These are phyloP conservation scores for Venusia cambrica DNA, from an alignment of 2,888 invertebrate genomes.

Conservation along the genomic window DNA sequence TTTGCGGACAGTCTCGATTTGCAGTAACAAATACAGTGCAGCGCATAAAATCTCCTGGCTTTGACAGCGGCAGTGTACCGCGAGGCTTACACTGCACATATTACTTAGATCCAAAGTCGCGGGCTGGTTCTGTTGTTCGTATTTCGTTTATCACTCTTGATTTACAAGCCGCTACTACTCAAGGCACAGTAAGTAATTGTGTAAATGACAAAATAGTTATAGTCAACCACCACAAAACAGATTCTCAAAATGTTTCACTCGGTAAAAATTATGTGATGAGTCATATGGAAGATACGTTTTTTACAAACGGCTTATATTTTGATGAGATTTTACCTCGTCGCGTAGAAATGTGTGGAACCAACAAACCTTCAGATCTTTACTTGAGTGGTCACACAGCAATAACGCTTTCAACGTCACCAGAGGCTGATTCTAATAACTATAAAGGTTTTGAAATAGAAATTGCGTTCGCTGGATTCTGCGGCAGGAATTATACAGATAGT, in stretches of 20 bases:
- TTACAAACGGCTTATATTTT: conserved; percentile 38
- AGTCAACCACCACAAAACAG: conserved; percentile 33
- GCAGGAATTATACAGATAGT: conserved; percentile 84
- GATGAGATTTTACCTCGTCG: conserved; percentile 32
- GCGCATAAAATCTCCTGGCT: conserved; percentile 56
- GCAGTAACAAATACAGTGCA: conserved; percentile 34
- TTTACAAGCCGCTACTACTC: conserved; percentile 32
- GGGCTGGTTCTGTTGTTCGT: conserved; percentile 36
- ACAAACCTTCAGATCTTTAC: conserved; percentile 51
- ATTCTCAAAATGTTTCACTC: conserved; percentile 39
- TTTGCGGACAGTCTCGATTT: conserved; percentile 52
- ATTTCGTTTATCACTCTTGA: conserved; percentile 54
- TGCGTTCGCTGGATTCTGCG: conserved; percentile 68
- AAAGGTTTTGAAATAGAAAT: conserved; percentile 86
- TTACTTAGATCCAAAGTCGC: conserved; percentile 36
- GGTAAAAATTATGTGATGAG: conserved; percentile 53
- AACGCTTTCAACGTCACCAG: conserved; percentile 51
- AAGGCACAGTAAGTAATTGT: conserved; percentile 41
- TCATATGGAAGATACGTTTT: conserved; percentile 38
- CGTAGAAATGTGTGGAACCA: conserved; percentile 49
- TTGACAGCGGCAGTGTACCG: conserved; percentile 47
- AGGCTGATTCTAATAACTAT: conserved; percentile 44
- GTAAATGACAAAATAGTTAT: conserved; percentile 58
- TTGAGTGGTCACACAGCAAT: conserved; percentile 45
- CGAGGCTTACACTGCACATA: conserved; percentile 61